These are phyloP conservation scores for Trematomus loennbergii DNA, from an alignment of 2,113 vertebrate species.

Conservation along the genomic window DNA sequence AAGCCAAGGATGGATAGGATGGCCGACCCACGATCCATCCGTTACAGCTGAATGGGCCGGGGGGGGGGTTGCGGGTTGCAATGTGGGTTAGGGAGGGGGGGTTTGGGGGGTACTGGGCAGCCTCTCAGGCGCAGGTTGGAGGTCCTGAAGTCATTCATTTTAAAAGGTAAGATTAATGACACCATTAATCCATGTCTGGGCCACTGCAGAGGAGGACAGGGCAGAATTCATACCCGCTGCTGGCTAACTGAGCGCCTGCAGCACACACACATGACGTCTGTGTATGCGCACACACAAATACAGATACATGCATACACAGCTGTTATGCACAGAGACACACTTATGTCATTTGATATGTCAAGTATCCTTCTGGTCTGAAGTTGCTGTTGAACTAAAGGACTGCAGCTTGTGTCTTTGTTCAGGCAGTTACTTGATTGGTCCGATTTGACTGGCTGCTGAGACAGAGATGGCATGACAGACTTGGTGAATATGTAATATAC, in stretches of 20 bases:
- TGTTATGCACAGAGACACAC: slow-evolving; percentile 19
- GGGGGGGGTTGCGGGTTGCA: slow-evolving; percentile 31
- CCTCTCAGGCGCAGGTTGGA: slow-evolving; percentile 55
- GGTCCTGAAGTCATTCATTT: slow-evolving; percentile 79
- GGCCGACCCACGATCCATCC: slow-evolving; percentile 49
- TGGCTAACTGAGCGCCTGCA: slow-evolving; percentile 37
- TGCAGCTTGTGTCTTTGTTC: slow-evolving; percentile 37
- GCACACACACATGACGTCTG: slow-evolving; percentile 13
- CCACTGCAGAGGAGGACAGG: slow-evolving; percentile 66
- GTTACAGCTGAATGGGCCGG: slow-evolving; percentile 53
- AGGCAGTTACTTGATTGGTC: slow-evolving; percentile 40
- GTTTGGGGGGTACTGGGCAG: slow-evolving; percentile 26
- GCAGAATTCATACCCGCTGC: slow-evolving; percentile 61
- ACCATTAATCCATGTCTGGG: slow-evolving; percentile 74
- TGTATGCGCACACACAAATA: slow-evolving; percentile 14
- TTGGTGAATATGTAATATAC: slow-evolving; percentile 30
- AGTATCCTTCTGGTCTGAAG: slow-evolving; percentile 52
- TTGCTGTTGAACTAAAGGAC: slow-evolving; percentile 24
- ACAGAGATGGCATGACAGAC: background rate
- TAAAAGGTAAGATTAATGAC: slow-evolving; percentile 77
- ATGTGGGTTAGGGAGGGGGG: background rate
- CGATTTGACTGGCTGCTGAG: slow-evolving; percentile 11
- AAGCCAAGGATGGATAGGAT: slow-evolving; percentile 56
- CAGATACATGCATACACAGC: slow-evolving; percentile 10
- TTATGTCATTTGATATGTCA: slow-evolving; percentile 62